A percentile compares a stretch with the other conserved stretches of the same genome.
These are phyloP conservation scores for Eilema caniola DNA, from an alignment of 2,888 invertebrate species.

Conservation along the genomic window DNA sequence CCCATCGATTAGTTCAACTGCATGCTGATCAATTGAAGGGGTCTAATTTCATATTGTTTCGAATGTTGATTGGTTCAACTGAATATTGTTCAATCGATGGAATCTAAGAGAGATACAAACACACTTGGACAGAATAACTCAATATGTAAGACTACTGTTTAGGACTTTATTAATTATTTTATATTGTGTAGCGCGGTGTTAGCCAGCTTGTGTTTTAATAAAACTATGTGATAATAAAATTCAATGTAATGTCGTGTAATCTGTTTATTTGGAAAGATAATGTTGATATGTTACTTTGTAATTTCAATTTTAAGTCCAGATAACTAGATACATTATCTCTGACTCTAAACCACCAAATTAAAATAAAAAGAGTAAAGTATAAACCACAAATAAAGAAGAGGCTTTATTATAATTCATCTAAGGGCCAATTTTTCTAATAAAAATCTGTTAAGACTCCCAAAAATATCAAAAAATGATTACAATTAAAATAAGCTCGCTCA, in stretches of 20 bases:
- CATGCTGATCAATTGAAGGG: no score
- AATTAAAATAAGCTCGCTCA: no score
- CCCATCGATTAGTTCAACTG: no score
- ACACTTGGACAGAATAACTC: neutral
- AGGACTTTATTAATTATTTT: neutral
- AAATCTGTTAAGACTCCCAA: no score
- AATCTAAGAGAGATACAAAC: neutral
- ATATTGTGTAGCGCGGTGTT: neutral
- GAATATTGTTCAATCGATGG: neutral
- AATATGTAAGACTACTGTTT: conserved; percentile 6
- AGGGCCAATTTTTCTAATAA: no score
- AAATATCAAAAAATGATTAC: no score
- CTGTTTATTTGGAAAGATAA: neutral
- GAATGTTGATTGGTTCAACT: neutral
- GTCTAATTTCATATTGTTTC: neutral
- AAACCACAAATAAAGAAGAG: no score
- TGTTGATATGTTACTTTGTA: neutral
- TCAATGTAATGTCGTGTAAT: neutral
- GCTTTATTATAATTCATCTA: no score
- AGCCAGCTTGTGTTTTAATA: conserved; percentile 7
- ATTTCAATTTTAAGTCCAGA: neutral
- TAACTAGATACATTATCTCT: neutral
- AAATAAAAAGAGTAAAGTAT: no score
- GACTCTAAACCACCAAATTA: neutral
- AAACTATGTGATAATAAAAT: conserved; percentile 21